Conservation (phyloP, 2,113 vertebrate species). For the Rhea pennata region DNA sequence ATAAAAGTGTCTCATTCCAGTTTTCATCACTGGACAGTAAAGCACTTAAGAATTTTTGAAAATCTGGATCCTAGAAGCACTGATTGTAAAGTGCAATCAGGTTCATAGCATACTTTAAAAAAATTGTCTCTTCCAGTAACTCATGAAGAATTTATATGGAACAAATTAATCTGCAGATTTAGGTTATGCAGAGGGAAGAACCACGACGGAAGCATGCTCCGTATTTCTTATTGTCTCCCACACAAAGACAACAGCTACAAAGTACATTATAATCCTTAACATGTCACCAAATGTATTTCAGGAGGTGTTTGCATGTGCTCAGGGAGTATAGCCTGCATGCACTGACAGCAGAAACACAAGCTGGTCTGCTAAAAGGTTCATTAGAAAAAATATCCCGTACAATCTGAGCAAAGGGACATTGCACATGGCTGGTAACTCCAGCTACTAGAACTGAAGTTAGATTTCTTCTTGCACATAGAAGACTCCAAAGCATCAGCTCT, state of each 20-base stretch:
- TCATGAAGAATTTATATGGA: too few species aligned
- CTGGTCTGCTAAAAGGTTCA: background rate
- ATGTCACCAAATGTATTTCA: background rate
- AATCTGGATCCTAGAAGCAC: background rate
- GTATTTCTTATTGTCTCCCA: background rate
- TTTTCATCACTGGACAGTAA: background rate
- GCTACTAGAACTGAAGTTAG: background rate
- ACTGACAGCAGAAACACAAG: background rate
- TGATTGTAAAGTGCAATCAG: background rate
- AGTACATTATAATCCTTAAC: background rate
- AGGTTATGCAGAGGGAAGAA: background rate
- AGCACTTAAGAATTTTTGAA: background rate
- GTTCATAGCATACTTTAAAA: background rate
- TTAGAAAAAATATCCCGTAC: background rate
- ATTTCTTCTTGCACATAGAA: background rate
- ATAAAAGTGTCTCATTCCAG: background rate
- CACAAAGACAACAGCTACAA: background rate
- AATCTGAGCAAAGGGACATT: background rate
- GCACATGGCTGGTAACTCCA: background rate
- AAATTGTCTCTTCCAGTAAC: background rate
- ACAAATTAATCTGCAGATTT: background rate
- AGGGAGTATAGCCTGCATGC: background rate
- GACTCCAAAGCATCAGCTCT: background rate
- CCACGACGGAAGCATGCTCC: background rate
- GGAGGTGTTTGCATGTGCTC: background rate